A percentile compares a stretch with the other conserved stretches of the same genome.
Evolutionary conservation across 2,113 vertebrate species (phyloP).

Genomic region (Oophaga pumilio): DNA sequence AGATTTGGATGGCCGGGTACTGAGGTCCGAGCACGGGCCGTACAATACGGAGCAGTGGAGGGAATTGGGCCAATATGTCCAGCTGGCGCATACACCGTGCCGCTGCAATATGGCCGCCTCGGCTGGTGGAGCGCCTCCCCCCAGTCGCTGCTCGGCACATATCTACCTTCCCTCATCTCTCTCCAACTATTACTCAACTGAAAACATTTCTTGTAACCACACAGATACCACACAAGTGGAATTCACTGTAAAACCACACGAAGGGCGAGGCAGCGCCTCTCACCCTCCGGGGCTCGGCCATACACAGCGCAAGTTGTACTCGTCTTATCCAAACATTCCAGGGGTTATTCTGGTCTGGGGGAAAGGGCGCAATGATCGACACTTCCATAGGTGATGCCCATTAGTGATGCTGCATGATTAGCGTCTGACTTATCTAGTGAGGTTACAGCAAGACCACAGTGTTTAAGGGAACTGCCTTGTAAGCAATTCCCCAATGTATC

Average conservation of each 20-base stretch:
- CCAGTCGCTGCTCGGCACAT: background rate
- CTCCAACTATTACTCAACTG: slow-evolving; percentile 1
- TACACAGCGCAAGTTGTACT: background rate
- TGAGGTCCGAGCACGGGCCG: too few relatives aligned
- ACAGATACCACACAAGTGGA: slow-evolving; percentile 5
- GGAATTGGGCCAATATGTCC: background rate
- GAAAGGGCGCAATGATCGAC: background rate
- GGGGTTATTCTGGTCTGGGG: background rate
- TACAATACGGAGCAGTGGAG: too few relatives aligned
- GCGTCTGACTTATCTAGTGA: too few relatives aligned
- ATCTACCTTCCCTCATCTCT: slow-evolving; percentile 2
- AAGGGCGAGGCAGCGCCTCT: slow-evolving; percentile 29
- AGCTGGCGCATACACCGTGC: background rate
- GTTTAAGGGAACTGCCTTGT: background rate
- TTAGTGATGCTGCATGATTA: background rate
- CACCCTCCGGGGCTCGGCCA: background rate
- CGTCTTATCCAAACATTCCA: background rate
- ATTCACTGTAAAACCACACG: slow-evolving; percentile 32
- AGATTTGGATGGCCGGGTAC: too few relatives aligned
- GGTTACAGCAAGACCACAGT: too few relatives aligned
- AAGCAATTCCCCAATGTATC: background rate
- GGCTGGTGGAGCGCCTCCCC: background rate
- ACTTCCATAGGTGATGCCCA: background rate
- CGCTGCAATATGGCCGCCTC: background rate
- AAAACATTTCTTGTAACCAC: slow-evolving; percentile 9